phyloP scores from a whole-genome alignment of 30 jellyfish, hydroid and myxozoan genomes.

The Aurelia coerulea region DNA sequence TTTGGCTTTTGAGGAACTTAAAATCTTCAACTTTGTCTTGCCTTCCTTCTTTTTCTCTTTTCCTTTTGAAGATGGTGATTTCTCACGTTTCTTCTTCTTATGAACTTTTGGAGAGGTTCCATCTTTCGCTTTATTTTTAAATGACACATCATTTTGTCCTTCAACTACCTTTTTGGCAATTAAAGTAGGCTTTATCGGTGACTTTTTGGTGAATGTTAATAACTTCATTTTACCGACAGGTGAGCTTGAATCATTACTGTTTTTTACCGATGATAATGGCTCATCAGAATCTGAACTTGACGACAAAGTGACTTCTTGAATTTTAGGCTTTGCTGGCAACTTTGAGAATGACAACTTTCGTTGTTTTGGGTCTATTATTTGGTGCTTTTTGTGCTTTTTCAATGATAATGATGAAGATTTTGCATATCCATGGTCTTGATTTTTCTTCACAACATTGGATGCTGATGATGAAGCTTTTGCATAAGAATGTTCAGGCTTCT shows the following conservation, averaged over 20 bases:
- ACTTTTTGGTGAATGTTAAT: background rate
- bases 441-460: background rate
- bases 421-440: slow-evolving; percentile 39
- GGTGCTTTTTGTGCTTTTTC: slow-evolving; percentile 4
- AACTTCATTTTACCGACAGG: background rate
- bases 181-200: background rate
- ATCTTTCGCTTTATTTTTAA: background rate
- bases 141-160: too few relatives aligned
- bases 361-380: slow-evolving; percentile 39
- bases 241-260: background rate
- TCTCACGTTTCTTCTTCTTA: background rate
- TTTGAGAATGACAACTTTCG: slow-evolving; percentile 50
- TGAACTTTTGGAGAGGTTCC: background rate
- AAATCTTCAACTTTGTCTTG: background rate
- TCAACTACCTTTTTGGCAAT: background rate
- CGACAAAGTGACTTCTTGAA: background rate
- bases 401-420: slow-evolving; percentile 18
- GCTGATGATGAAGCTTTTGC: slow-evolving; percentile 1
- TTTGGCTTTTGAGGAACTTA: background rate
- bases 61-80: background rate
- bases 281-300: slow-evolving; percentile 80
- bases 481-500: background rate
- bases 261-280: slow-evolving; percentile 57
- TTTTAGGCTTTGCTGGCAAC: slow-evolving; percentile 21
- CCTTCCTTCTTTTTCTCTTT: background rate